Percentiles rank a stretch among this genome's conserved stretches.
Conservation (phyloP, 2,888 invertebrate genomes). For the Xylota segnis region DNA sequence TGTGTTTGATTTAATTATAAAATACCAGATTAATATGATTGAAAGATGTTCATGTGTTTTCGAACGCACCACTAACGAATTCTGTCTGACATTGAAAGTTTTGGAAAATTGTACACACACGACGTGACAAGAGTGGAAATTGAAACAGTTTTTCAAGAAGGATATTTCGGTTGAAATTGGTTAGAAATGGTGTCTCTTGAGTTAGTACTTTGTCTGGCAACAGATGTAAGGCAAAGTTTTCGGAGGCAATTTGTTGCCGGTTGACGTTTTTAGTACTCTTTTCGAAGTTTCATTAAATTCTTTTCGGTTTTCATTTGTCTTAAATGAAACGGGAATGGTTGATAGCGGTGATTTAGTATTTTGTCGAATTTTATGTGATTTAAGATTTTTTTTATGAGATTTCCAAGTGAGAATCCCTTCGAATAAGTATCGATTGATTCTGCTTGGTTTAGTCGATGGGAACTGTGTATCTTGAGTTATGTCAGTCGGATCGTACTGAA, state of each 20-base stretch:
- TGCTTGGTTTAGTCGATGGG: too few species aligned
- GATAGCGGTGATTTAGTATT: neutral
- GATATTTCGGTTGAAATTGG: slow-evolving; percentile 1
- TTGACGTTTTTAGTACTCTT: slow-evolving; percentile 5
- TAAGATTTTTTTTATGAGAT: neutral
- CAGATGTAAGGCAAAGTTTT: slow-evolving; percentile 25
- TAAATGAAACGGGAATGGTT: neutral
- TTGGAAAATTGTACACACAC: slow-evolving; percentile 6
- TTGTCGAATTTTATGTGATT: neutral
- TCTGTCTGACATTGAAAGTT: slow-evolving; percentile 12
- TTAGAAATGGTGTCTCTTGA: neutral
- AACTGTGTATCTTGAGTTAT: too few species aligned
- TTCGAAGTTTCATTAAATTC: slow-evolving; percentile 10
- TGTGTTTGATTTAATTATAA: slow-evolving; percentile 14
- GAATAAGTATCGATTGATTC: too few species aligned
- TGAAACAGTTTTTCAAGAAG: neutral
- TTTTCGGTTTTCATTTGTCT: neutral
- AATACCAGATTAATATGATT: neutral
- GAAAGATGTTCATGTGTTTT: neutral
- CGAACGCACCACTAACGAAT: neutral
- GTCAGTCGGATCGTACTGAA: too few species aligned
- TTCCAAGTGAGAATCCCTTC: neutral
- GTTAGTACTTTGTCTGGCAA: slow-evolving; percentile 2
- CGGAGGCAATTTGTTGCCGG: neutral
- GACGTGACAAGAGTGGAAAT: slow-evolving; percentile 1